phyloP scores from a whole-genome alignment of 2,113 vertebrate species.

The Uropsilus gracilis region DNA sequence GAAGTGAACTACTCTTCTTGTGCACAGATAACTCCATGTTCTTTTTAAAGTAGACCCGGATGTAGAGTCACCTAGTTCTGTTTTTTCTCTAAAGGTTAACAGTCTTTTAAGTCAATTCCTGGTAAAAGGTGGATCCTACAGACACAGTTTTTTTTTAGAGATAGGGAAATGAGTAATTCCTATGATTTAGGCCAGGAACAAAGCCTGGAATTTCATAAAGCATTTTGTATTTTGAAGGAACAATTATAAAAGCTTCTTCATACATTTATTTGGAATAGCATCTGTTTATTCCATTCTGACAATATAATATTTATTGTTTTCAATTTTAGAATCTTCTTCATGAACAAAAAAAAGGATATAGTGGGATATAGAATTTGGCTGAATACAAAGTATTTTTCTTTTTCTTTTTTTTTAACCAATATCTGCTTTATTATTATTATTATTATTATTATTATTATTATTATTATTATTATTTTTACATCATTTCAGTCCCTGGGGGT shows the following conservation, averaged over 20 bases:
- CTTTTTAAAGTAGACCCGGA: neutral
- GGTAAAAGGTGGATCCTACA: neutral
- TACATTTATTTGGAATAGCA: neutral
- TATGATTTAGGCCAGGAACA: neutral
- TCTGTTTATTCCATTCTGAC: neutral
- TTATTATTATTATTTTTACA: too few species aligned
- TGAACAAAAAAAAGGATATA: neutral
- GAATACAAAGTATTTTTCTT: neutral
- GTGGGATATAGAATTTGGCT: neutral
- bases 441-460: too few species aligned
- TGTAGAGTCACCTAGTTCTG: neutral
- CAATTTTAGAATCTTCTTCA: neutral
- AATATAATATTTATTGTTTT: neutral
- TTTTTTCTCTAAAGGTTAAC: constrained; percentile 33
- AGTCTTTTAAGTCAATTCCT: constrained; percentile 67
- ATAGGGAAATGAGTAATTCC: constrained; percentile 64
- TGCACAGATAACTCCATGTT: neutral
- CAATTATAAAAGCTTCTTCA: neutral
- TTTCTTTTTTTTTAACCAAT: too few species aligned
- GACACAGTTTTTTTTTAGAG: neutral
- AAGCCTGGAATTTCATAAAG: constrained; percentile 11
- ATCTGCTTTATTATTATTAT: too few species aligned
- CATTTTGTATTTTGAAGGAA: neutral
- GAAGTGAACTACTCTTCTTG: constrained; percentile 48
- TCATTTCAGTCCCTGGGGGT: too few species aligned